Evolutionary conservation across 2,888 invertebrate genomes (phyloP), one percentile per base, ranked within the genome.

Genomic region (Lycophotia porphyrea): DNA sequence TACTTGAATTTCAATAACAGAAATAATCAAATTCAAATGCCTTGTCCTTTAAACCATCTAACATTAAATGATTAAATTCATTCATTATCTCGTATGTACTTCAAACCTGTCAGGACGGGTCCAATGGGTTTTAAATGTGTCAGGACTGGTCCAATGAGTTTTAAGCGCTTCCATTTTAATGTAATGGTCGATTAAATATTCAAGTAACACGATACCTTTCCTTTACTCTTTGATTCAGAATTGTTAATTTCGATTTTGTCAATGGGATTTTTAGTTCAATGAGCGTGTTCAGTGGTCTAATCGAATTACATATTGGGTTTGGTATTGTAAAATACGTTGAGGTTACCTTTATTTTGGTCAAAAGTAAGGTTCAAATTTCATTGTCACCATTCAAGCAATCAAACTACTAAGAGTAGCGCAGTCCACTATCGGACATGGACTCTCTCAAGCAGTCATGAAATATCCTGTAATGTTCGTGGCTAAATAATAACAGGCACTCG

Each of bases 111-210:
- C 63, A 67, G 15, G 4, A 58, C 7, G n/a, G 71, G 78, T 71
- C 66, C 64, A 81, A 74, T 73, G 66, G 63, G 71, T 83, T 85
- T 81, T 78, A 81, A 84, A 82, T 78, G 44, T 74, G 66, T 70
- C 61, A 69, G 27, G 13, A 64, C 7, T 9, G 74, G 76, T 77
- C 65, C 65, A 78, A 79, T 78, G 66, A 36, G 67, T 49, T 77
- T 84, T 78, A 82, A 82, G 72, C 24, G 74, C 65, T 68, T 67
- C 74, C 77, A 80, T 78, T 86, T 82, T 55, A 84, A n/a, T 75
- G 80, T 80, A 80, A 82, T 84, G 74, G 55, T 63, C 55, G 67
- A 77, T 87, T 55, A 81, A 86, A 82, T 84, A 84, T 87, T 86
- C 78, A 80, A 81, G 64, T 69, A 55, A 84, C 82, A 77, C 74